Conservation (phyloP, 1,140 invertebrate species). For the Neodiprion virginianus region DNA sequence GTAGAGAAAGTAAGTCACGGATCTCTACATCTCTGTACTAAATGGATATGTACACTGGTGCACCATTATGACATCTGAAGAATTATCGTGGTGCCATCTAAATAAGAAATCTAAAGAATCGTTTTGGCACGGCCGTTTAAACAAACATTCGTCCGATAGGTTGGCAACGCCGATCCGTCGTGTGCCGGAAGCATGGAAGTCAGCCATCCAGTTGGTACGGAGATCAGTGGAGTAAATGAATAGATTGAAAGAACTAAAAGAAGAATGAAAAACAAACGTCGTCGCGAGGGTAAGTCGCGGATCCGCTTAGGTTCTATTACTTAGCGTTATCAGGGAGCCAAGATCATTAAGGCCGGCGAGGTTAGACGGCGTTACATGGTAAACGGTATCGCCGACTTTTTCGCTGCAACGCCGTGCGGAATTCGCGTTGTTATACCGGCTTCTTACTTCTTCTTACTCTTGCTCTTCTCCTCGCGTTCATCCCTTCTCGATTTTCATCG, state of each 20-base stretch:
- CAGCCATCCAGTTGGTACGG: too few relatives aligned
- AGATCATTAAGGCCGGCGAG: conserved; percentile 50
- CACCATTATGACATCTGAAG: too few relatives aligned
- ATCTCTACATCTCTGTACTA: too few relatives aligned
- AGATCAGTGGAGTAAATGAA: conserved; percentile 23
- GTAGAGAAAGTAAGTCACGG: too few relatives aligned
- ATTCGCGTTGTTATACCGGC: conserved; percentile 20
- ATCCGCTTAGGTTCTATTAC: conserved; percentile 56
- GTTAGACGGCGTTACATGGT: too few relatives aligned
- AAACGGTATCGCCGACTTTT: conserved; percentile 16
- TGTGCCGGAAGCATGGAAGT: too few relatives aligned
- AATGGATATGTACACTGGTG: too few relatives aligned
- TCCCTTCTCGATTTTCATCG: conserved; percentile 2
- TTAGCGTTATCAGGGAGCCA: conserved; percentile 52
- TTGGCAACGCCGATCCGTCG: too few relatives aligned
- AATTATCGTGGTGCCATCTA: too few relatives aligned
- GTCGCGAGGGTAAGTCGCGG: conserved; percentile 26
- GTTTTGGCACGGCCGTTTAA: too few relatives aligned
- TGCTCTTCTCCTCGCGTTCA: conserved; percentile 10
- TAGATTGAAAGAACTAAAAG: background rate
- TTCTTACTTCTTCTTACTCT: conserved; percentile 22
- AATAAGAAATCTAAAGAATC: too few relatives aligned
- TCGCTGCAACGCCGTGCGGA: conserved; percentile 27
- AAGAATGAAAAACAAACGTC: background rate
- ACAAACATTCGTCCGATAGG: too few relatives aligned